Evolutionary conservation across 2,113 vertebrate species (phyloP).

Genomic region (Ciconia boyciana): DNA sequence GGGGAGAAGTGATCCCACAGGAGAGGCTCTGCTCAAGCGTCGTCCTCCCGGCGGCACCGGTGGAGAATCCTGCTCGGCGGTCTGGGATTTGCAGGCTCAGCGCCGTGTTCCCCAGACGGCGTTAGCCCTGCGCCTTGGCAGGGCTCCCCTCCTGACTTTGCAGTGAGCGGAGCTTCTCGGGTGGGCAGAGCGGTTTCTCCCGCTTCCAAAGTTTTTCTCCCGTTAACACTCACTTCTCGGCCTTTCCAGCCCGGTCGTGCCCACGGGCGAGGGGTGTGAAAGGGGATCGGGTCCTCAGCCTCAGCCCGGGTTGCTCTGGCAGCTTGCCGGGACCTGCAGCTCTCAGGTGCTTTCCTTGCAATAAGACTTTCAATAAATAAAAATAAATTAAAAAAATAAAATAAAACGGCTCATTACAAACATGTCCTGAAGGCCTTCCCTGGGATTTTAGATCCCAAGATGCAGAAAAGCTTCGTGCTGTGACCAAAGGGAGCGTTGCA

Average conservation of each 20-base stretch:
- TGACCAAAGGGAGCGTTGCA: not conserved
- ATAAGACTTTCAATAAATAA: not conserved
- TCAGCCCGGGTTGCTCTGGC: not conserved
- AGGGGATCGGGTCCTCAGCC: not conserved
- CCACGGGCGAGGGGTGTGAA: fast-evolving
- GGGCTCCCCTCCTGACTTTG: too few relatives aligned
- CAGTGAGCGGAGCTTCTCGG: not conserved
- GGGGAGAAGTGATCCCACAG: not conserved
- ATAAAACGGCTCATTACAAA: not conserved
- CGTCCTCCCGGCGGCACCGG: not conserved
- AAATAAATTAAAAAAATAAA: not conserved
- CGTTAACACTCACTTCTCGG: not conserved
- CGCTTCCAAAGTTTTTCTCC: not conserved
- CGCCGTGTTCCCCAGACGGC: fast-evolving
- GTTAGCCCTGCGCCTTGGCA: not conserved
- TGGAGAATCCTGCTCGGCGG: not conserved
- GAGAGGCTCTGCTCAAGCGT: not conserved
- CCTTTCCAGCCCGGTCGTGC: not conserved
- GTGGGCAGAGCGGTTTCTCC: not conserved
- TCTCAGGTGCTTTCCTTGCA: not conserved
- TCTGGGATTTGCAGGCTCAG: not conserved
- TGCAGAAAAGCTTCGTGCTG: not conserved
- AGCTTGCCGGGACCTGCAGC: not conserved
- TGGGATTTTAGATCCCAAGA: not conserved
- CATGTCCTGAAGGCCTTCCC: not conserved